These are phyloP conservation scores for Sitodiplosis mosellana DNA, from an alignment of 1,140 invertebrate genomes.

Conservation along the genomic window DNA sequence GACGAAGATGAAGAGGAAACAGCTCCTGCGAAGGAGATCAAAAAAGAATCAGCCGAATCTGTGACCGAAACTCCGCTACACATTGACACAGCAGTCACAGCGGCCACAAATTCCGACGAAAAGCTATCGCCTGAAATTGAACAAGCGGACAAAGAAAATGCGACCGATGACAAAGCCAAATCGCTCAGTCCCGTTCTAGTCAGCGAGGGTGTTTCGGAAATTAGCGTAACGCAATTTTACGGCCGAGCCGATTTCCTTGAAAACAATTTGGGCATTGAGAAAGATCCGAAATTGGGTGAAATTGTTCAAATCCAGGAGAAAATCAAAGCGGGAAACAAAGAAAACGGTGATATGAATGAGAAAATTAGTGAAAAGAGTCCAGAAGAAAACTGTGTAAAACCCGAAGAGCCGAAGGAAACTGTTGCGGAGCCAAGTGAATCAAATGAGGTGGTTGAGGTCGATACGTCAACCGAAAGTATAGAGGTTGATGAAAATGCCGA, in stretches of 20 bases:
- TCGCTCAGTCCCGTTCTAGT: not conserved
- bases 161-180: not conserved
- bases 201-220: constrained; percentile 20
- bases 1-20: no score
- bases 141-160: not conserved
- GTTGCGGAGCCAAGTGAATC: not conserved
- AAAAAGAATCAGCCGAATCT: no score
- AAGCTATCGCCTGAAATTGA: no score
- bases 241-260: constrained; percentile 24
- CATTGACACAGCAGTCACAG: no score
- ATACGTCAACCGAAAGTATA: no score
- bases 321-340: not conserved
- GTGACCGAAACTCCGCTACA: no score
- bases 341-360: not conserved
- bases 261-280: constrained; percentile 24
- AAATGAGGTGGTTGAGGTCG: no score
- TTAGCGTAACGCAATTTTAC: constrained; percentile 23
- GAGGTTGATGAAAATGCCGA: not conserved
- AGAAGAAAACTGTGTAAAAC: not conserved
- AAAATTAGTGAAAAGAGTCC: not conserved
- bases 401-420: not conserved
- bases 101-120: no score
- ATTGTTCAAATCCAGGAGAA: constrained; percentile 18
- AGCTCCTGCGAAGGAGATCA: no score
- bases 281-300: constrained; percentile 23